Evolutionary conservation across 2,888 invertebrate genomes (phyloP).

Genomic region (Onthophagus sagittarius): DNA sequence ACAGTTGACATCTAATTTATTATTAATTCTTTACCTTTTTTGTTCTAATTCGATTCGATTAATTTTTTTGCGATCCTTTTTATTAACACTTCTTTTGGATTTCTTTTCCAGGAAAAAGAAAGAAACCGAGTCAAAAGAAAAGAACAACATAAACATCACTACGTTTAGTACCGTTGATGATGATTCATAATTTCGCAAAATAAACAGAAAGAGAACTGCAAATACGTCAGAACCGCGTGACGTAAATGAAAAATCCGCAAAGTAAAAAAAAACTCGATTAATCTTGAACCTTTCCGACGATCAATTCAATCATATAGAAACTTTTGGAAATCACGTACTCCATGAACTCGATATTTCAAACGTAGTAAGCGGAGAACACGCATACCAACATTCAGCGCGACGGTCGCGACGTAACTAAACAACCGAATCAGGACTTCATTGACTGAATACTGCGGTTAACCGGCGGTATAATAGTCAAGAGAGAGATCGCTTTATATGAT

Average conservation of each 20-base stretch:
- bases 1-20: too few species aligned
- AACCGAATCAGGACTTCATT: slow-evolving; percentile 31
- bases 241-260: not conserved
- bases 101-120: not conserved
- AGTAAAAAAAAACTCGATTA: not conserved
- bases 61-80: not conserved
- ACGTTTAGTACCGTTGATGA: not conserved
- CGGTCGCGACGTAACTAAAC: slow-evolving; percentile 28
- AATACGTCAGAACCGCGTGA: not conserved
- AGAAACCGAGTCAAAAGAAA: too few species aligned
- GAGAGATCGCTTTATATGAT: slow-evolving; percentile 25
- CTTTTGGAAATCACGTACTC: not conserved
- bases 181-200: not conserved
- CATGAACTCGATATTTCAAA: not conserved
- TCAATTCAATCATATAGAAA: not conserved
- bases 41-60: not conserved
- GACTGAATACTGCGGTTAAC: slow-evolving; percentile 38
- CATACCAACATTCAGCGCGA: not conserved
- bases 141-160: not conserved
- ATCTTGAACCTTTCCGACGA: not conserved
- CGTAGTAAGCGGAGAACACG: not conserved
- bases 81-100: not conserved
- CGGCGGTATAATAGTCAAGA: slow-evolving; percentile 34
- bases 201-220: not conserved
- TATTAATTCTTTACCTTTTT: too few species aligned